Conservation (phyloP, 2,113 vertebrate genomes). For the Monarcha castaneiventris region DNA sequence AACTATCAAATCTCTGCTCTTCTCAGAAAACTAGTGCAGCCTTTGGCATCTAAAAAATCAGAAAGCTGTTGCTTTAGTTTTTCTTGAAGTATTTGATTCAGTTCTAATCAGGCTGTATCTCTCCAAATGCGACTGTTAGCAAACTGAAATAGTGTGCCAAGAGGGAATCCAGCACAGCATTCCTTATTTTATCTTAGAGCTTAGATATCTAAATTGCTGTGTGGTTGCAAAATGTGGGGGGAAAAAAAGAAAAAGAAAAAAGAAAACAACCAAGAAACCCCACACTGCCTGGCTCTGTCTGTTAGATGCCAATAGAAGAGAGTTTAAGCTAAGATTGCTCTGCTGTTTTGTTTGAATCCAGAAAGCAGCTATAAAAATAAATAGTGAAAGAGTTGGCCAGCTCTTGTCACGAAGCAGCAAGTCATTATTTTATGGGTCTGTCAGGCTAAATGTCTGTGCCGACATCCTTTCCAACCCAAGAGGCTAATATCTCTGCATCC, state of each 20-base stretch:
- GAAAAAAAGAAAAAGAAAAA: background rate
- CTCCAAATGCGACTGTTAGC: background rate
- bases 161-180: background rate
- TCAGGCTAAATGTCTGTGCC: background rate
- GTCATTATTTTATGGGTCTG: background rate
- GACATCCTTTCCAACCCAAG: background rate
- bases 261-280: background rate
- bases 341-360: slow-evolving; percentile 8
- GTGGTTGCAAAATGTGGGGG: background rate
- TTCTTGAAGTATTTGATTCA: background rate
- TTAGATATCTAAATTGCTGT: slow-evolving; percentile 27
- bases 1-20: background rate
- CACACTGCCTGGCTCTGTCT: background rate
- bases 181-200: slow-evolving; percentile 12
- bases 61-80: background rate
- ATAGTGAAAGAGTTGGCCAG: background rate
- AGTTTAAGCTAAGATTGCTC: background rate
- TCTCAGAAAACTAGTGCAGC: background rate
- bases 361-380: slow-evolving; percentile 42
- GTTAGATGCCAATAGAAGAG: background rate
- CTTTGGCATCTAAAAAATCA: background rate
- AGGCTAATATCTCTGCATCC: background rate
- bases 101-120: background rate
- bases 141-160: background rate
- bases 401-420: background rate